Evolutionary conservation across 2,888 invertebrate genomes (phyloP).

Genomic region (Craniophora ligustri): DNA sequence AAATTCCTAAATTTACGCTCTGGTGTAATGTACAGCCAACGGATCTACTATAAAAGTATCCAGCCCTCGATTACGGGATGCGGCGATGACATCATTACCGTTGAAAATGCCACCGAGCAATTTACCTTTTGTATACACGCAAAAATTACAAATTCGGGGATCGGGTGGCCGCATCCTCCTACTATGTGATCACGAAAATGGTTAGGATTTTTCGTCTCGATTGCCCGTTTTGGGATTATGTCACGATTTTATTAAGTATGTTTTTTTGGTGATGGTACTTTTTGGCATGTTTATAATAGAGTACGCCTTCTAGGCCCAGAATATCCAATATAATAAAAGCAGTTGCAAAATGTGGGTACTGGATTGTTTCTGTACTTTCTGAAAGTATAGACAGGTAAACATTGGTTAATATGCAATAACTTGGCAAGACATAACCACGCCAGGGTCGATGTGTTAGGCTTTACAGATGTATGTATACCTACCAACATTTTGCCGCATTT

Average conservation of each 20-base stretch:
- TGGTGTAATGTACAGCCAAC: slow-evolving; percentile 50
- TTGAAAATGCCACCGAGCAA: slow-evolving; percentile 76
- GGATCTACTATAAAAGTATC: slow-evolving; percentile 65
- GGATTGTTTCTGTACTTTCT: too few species aligned
- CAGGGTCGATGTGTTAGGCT: too few species aligned
- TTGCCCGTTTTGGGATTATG: slow-evolving; percentile 29
- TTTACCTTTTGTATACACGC: slow-evolving; percentile 76
- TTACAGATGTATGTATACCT: too few species aligned
- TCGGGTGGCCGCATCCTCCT: slow-evolving; percentile 45
- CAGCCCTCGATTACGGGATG: slow-evolving; percentile 71
- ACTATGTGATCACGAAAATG: slow-evolving; percentile 48
- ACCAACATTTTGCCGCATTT: too few species aligned
- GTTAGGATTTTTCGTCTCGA: slow-evolving; percentile 39
- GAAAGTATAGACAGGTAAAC: too few species aligned
- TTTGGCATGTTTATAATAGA: too few species aligned
- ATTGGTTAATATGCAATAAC: too few species aligned
- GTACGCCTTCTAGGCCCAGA: too few species aligned
- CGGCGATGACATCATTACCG: slow-evolving; percentile 80
- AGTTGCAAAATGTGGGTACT: too few species aligned
- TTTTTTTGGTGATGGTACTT: background rate
- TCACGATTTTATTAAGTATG: slow-evolving; percentile 10
- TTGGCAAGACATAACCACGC: too few species aligned
- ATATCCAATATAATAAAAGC: too few species aligned
- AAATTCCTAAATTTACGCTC: background rate
- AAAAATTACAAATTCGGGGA: slow-evolving; percentile 75